phyloP scores from a whole-genome alignment of 2,113 vertebrate genomes.

The Aviceda subcristata region DNA sequence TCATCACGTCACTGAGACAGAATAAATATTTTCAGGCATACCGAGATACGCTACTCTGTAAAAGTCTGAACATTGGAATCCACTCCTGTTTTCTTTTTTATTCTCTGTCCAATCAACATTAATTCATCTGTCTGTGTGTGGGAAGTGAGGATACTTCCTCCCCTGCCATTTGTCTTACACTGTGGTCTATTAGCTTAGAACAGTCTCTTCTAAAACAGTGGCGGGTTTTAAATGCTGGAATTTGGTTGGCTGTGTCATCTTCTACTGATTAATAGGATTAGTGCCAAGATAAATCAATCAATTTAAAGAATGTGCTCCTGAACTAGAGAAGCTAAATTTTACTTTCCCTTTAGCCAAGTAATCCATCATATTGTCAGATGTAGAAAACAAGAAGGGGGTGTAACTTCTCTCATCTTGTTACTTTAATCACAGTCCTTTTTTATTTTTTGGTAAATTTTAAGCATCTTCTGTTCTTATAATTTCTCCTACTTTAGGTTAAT shows the following conservation, averaged over 20 bases:
- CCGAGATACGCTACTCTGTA: background rate
- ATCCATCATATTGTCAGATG: conserved; percentile 1
- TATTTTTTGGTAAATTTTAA: background rate
- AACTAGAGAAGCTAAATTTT: conserved; percentile 12
- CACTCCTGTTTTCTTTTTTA: background rate
- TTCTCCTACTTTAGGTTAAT: background rate
- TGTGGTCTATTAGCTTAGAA: background rate
- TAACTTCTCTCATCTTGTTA: background rate
- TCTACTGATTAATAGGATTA: background rate
- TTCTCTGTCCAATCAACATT: background rate
- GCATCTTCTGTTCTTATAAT: background rate
- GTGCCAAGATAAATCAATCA: conserved; percentile 17
- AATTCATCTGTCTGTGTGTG: background rate
- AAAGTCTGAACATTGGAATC: background rate
- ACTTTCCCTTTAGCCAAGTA: background rate
- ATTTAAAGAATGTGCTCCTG: background rate
- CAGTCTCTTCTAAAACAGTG: background rate
- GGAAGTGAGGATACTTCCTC: conserved; percentile 4
- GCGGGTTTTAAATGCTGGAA: background rate
- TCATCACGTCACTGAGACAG: background rate
- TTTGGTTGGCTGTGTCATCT: background rate
- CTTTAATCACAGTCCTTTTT: background rate
- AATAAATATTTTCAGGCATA: background rate
- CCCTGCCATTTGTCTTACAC: background rate
- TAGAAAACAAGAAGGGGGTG: background rate